These are phyloP conservation scores for Pangasius sanitwongsei DNA, from an alignment of 2,797 vertebrate species.

Conservation along the genomic window DNA sequence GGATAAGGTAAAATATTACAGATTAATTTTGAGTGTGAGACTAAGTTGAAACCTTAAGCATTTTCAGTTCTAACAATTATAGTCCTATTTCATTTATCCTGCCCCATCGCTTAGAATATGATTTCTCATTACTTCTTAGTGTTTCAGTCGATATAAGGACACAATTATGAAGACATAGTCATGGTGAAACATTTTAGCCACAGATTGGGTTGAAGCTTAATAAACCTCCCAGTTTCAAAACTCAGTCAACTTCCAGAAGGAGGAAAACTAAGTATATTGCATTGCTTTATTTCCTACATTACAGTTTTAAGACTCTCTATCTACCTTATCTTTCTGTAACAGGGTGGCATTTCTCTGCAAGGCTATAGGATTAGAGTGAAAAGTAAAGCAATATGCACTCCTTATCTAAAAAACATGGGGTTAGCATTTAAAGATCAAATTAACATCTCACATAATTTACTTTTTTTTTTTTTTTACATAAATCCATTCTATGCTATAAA, in stretches of 20 bases:
- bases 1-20: background rate
- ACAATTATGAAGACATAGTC: background rate
- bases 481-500: background rate
- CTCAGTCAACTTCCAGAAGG: background rate
- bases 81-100: background rate
- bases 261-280: background rate
- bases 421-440: constrained; percentile 50
- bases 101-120: background rate
- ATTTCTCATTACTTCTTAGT: background rate
- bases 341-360: constrained; percentile 65
- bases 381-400: constrained; percentile 29
- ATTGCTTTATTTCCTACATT: background rate
- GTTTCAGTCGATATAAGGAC: background rate
- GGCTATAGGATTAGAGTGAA: constrained; percentile 66
- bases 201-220: background rate
- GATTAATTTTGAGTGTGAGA: background rate
- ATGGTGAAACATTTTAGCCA: background rate
- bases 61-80: background rate
- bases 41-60: background rate
- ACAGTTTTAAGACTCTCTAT: background rate
- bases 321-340: constrained; percentile 18
- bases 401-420: constrained; percentile 33
- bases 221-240: background rate
- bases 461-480: background rate
- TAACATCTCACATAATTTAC: background rate